Evolutionary conservation across 2,113 vertebrate species (phyloP).

Genomic region (Otis tarda): DNA sequence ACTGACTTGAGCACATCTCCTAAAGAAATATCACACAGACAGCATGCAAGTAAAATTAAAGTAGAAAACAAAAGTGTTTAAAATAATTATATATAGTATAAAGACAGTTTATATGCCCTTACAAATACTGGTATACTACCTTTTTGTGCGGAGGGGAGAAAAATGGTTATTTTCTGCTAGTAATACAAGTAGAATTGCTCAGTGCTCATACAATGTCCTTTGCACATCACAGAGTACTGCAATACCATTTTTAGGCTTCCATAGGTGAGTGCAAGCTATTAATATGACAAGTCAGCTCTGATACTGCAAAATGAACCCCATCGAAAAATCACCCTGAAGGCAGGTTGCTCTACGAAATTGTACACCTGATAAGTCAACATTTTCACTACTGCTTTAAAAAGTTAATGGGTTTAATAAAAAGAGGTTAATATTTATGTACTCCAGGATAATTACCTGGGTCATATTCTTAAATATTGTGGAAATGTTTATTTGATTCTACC

Average conservation of each 20-base stretch:
- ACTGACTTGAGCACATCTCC: not conserved
- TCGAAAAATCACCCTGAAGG: not conserved
- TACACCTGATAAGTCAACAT: constrained; percentile 37
- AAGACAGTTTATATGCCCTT: not conserved
- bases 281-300: constrained; percentile 55
- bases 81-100: not conserved
- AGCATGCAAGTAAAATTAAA: not conserved
- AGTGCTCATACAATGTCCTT: constrained; percentile 29
- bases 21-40: not conserved
- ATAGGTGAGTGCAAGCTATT: constrained; percentile 59
- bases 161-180: not conserved
- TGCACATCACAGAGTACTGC: constrained; percentile 44
- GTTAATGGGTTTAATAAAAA: constrained; percentile 5
- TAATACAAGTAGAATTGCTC: not conserved
- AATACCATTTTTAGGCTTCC: constrained; percentile 66
- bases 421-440: not conserved
- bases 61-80: not conserved
- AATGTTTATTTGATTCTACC: not conserved
- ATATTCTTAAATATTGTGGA: not conserved
- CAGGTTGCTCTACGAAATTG: not conserved
- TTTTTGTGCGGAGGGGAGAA: not conserved
- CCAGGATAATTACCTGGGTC: not conserved
- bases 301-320: constrained; percentile 46
- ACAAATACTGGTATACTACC: not conserved
- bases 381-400: constrained; percentile 13